Evolutionary conservation across 2,113 vertebrate genomes (phyloP), one percentile per base, ranked within the genome.

Genomic region (Corydoras maculifer): DNA sequence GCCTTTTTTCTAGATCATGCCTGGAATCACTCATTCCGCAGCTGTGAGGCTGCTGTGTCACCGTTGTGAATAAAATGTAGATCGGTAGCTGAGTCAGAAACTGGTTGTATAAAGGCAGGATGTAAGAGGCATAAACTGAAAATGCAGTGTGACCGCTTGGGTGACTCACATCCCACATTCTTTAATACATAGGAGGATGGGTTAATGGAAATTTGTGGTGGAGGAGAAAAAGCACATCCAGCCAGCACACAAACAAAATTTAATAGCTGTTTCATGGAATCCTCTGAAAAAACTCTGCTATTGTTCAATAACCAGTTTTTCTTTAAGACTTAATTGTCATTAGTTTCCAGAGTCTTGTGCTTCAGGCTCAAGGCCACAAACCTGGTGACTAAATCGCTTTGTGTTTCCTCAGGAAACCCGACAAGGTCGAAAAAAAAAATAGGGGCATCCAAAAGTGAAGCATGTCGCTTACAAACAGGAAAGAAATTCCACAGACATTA

Each of bases 321-420:
- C 35, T 43, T 43, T 43, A 8, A 43, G 4, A 43, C 35, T 43
- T 25, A 8, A 43, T 43, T 4, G 35, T 43, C 7, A 43, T 43
- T 43, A 43, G 35, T 43, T 43, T 61, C 31, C 50, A 61, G 61
- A 67, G 67, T 48, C 57, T 43, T 43, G 35, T 71, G 32, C 68
- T 65, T 69, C 30, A 25, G 15, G 30, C 49, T 73, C 54, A 80
- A 78, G 53, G 54, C 58, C 64, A 53, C 10, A 69, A 8, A 77
- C 73, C 51, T 65, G 70, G 59, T 59, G 6, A 43, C 7, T 70
- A 57, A 68, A 58, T 72, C 50, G 58, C 68, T 68, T 15, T 31
- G 32, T 69, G 65, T 58, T 87, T 85, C 75, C 81, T 82, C 73
- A 77, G 80, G 80, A 85, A 83, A 78, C 67, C 53, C 62, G 65